phyloP scores from a whole-genome alignment of 1,140 invertebrate genomes.

The Cotesia typhae region DNA sequence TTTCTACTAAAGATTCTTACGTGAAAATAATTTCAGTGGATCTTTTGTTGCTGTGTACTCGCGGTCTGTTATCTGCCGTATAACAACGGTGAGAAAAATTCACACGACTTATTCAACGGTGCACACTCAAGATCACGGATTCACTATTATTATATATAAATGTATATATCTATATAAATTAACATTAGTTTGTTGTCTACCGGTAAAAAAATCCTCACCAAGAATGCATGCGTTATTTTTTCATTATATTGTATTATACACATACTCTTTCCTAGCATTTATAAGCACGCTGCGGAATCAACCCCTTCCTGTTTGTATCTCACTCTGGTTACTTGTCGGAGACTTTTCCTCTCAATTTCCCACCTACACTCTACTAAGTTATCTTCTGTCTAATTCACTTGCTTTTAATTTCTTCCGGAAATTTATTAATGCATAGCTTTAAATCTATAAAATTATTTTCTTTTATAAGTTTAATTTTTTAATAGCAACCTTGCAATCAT shows the following conservation, averaged over 20 bases:
- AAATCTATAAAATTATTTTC: slow-evolving; percentile 2
- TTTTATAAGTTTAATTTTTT: background rate
- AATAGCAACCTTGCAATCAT: too few species aligned
- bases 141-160: background rate
- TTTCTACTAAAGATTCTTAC: slow-evolving; percentile 30
- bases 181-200: background rate
- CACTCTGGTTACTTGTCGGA: slow-evolving; percentile 5
- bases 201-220: background rate
- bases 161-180: too few species aligned
- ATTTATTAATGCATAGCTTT: background rate
- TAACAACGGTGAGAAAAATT: slow-evolving; percentile 61
- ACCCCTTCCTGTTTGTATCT: slow-evolving; percentile 3
- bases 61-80: slow-evolving; percentile 49
- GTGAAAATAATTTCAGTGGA: background rate
- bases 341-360: slow-evolving; percentile 42
- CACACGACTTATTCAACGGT: slow-evolving; percentile 53
- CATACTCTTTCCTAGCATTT: background rate
- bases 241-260: too few species aligned
- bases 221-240: slow-evolving; percentile 2
- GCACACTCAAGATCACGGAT: slow-evolving; percentile 58
- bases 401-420: slow-evolving; percentile 29
- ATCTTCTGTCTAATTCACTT: background rate
- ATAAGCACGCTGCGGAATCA: background rate
- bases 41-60: slow-evolving; percentile 38
- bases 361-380: slow-evolving; percentile 36